phyloP scores from a whole-genome alignment of 1,140 invertebrate species.

The Bombus cullumanus region DNA sequence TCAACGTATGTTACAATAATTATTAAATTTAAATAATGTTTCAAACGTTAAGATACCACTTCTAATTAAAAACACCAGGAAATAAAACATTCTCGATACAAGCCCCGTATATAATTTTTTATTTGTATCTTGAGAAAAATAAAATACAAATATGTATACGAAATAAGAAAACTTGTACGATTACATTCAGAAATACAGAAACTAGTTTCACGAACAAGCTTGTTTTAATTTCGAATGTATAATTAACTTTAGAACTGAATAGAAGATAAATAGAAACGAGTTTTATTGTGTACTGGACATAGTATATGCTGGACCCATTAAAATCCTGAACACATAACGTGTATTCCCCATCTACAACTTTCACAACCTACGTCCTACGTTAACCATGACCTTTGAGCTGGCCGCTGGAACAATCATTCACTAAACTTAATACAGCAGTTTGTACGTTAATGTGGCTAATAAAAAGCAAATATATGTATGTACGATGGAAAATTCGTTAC shows the following conservation, averaged over 20 bases:
- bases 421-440: constrained; percentile 42
- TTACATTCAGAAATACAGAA: neutral
- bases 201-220: neutral
- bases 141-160: neutral
- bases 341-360: constrained; percentile 25
- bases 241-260: neutral
- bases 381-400: constrained; percentile 61
- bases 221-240: neutral
- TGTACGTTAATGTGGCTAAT: constrained; percentile 24
- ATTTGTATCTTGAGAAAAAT: too few species aligned
- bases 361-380: constrained; percentile 49
- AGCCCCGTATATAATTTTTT: too few species aligned
- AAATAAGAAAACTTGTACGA: neutral
- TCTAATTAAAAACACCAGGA: too few species aligned
- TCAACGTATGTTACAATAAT: too few species aligned
- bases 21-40: too few species aligned
- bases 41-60: too few species aligned
- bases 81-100: too few species aligned
- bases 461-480: constrained; percentile 23
- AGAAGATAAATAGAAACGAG: constrained; percentile 6
- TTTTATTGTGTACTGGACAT: neutral
- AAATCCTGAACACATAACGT: constrained; percentile 21
- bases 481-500: neutral
- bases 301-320: neutral
- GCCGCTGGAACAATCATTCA: constrained; percentile 42